Conservation (phyloP, 2,113 vertebrate species). For the Dasyornis broadbenti region DNA sequence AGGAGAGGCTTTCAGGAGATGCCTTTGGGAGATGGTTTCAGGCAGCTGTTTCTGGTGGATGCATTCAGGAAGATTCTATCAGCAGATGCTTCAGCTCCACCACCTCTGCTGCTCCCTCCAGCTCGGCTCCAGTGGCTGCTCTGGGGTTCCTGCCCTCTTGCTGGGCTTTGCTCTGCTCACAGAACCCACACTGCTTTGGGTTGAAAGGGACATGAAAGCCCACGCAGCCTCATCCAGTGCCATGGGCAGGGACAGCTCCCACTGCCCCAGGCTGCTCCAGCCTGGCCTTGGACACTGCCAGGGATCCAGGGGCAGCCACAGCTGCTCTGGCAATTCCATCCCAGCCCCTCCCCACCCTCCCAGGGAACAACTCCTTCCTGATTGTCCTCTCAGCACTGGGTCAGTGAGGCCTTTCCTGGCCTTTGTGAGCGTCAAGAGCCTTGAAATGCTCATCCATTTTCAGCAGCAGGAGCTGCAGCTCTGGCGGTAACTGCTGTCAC, state of each 20-base stretch:
- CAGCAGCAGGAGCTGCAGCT: not conserved
- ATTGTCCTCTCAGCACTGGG: not conserved
- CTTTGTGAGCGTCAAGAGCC: not conserved
- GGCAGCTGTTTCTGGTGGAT: not conserved
- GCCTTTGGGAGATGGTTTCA: not conserved
- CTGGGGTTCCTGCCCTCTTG: not conserved
- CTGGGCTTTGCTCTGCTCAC: slow-evolving; percentile 11
- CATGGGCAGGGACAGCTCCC: not conserved
- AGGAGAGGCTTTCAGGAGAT: not conserved
- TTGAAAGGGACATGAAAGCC: not conserved
- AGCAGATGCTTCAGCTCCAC: not conserved
- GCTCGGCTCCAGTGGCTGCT: not conserved
- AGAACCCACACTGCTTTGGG: not conserved
- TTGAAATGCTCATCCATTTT: not conserved
- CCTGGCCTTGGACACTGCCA: not conserved
- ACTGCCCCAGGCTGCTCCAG: accelerated
- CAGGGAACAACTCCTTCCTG: not conserved
- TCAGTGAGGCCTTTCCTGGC: not conserved
- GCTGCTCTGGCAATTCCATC: not conserved
- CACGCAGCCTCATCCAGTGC: not conserved
- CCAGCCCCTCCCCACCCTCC: accelerated
- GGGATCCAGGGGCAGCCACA: not conserved
- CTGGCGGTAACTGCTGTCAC: not conserved
- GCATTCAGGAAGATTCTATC: not conserved
- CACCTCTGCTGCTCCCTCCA: not conserved